Evolutionary conservation across 2,888 invertebrate genomes (phyloP).

Genomic region (Zhengitettix transpicula): DNA sequence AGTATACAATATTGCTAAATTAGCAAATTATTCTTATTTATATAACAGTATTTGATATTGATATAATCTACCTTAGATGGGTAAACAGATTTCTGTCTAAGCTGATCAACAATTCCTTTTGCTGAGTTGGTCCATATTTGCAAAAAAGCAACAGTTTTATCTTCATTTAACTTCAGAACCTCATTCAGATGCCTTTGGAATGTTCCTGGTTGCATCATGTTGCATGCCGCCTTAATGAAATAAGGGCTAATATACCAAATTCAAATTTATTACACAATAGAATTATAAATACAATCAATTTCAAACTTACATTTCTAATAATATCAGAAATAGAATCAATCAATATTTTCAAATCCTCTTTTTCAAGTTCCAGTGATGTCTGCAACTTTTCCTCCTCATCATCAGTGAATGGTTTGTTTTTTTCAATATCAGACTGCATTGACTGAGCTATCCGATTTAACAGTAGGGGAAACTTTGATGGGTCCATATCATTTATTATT

Average conservation of each 20-base stretch:
- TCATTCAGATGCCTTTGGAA: slow-evolving; percentile 32
- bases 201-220: slow-evolving; percentile 33
- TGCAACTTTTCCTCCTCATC: slow-evolving; percentile 13
- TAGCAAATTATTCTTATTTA: too few species aligned
- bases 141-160: slow-evolving; percentile 36
- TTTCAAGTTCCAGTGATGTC: slow-evolving; percentile 9
- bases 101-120: slow-evolving; percentile 32
- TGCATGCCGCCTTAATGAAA: slow-evolving; percentile 10
- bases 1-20: too few species aligned
- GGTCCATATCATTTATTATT: slow-evolving; percentile 11
- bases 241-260: neutral
- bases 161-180: slow-evolving; percentile 28
- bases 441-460: slow-evolving; percentile 11
- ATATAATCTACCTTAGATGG: slow-evolving; percentile 9
- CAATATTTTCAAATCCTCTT: slow-evolving; percentile 8
- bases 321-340: slow-evolving; percentile 10
- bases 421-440: slow-evolving; percentile 3
- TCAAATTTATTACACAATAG: neutral
- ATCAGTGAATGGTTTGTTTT: slow-evolving; percentile 9
- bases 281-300: neutral
- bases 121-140: slow-evolving; percentile 34
- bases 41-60: too few species aligned
- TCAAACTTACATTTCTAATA: slow-evolving; percentile 8
- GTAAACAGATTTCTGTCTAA: slow-evolving; percentile 19
- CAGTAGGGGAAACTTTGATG: slow-evolving; percentile 13